These are phyloP conservation scores for Ectobius pallidus DNA, from an alignment of 2,888 invertebrate genomes.

Conservation along the genomic window DNA sequence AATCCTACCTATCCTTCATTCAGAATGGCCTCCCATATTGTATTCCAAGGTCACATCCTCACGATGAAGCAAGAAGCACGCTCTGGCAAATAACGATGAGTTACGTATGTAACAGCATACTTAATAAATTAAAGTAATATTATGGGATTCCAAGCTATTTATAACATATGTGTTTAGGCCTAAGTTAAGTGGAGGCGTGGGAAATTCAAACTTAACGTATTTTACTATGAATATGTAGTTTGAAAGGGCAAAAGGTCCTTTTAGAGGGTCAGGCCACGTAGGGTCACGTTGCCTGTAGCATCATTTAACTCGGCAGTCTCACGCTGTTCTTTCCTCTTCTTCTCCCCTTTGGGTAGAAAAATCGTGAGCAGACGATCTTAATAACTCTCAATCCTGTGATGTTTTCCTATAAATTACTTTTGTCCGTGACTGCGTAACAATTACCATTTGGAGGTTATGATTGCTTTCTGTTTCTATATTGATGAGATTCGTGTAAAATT, in stretches of 20 bases:
- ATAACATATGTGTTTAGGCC: too few relatives aligned
- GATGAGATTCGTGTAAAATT: constrained; percentile 9
- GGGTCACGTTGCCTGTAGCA: constrained; percentile 1
- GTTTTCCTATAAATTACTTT: constrained; percentile 19
- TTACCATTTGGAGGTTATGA: constrained; percentile 7
- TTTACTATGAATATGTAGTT: neutral
- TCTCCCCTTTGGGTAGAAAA: neutral
- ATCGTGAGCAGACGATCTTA: constrained; percentile 26
- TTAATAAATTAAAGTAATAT: too few relatives aligned
- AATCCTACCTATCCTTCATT: too few relatives aligned
- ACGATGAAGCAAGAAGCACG: too few relatives aligned
- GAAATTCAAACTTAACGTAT: neutral
- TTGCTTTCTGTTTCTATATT: neutral
- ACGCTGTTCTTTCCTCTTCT: neutral
- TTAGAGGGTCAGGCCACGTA: constrained; percentile 6
- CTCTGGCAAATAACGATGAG: too few relatives aligned
- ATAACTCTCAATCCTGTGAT: constrained; percentile 13
- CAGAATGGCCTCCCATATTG: too few relatives aligned
- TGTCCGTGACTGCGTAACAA: constrained; percentile 2
- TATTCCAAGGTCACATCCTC: too few relatives aligned
- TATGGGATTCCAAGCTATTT: too few relatives aligned
- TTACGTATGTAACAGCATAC: too few relatives aligned
- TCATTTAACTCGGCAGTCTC: constrained; percentile 17
- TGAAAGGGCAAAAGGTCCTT: constrained; percentile 7
- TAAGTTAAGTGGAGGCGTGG: neutral